These are phyloP conservation scores for Stichodactyla helianthus DNA, from an alignment of 64 coral and sea anemone genomes.

Conservation along the genomic window DNA sequence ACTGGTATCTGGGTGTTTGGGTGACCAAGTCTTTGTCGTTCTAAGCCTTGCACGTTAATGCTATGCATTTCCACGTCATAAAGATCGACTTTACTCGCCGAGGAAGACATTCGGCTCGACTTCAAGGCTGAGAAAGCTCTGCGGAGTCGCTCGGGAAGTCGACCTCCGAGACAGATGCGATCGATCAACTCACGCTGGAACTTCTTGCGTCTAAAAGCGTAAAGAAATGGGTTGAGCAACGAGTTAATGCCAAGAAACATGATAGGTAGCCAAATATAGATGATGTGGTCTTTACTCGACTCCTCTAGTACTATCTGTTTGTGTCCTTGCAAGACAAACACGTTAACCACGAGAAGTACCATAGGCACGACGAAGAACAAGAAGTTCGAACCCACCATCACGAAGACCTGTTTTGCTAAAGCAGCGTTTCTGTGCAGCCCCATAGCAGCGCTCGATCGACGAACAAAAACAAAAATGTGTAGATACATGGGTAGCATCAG, in stretches of 20 bases:
- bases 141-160: neutral
- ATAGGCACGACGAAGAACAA: constrained; percentile 24
- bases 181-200: constrained; percentile 8
- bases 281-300: neutral
- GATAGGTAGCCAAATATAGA: neutral
- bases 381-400: constrained; percentile 31
- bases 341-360: constrained; percentile 23
- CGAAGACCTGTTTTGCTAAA: constrained; percentile 11
- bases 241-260: constrained; percentile 6
- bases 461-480: constrained; percentile 8
- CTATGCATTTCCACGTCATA: neutral
- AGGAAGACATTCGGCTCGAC: neutral
- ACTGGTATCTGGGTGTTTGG: neutral
- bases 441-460: constrained; percentile 17
- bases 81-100: neutral
- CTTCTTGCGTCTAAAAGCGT: constrained; percentile 5
- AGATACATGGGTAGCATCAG: constrained; percentile 23
- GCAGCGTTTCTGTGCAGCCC: constrained; percentile 20
- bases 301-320: neutral
- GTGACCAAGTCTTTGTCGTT: neutral
- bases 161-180: neutral
- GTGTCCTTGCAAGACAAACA: neutral
- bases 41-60: neutral
- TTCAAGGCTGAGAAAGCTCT: neutral
- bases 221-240: constrained; percentile 21